These are phyloP conservation scores for Troilus luridus DNA, from an alignment of 2,888 invertebrate genomes.

Conservation along the genomic window DNA sequence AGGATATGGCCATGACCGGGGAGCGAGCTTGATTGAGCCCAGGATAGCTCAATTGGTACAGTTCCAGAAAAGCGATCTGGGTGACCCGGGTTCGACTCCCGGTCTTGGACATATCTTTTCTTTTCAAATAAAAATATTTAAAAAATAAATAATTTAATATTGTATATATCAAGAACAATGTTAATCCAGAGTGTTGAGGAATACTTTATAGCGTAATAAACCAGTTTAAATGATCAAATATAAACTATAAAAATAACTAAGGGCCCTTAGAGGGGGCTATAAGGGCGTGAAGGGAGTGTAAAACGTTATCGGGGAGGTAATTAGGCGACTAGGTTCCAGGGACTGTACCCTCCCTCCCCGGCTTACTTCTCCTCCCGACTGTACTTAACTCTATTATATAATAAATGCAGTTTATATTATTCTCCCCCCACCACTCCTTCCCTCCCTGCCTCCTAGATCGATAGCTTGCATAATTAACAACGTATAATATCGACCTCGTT, in stretches of 20 bases:
- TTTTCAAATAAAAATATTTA: no score
- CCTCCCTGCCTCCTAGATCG: slow-evolving; percentile 64
- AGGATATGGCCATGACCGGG: no score
- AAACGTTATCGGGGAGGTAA: slow-evolving; percentile 41
- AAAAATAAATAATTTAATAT: no score
- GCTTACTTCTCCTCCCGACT: slow-evolving; percentile 62
- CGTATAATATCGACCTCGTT: slow-evolving; percentile 65
- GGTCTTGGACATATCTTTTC: no score
- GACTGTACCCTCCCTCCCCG: slow-evolving; percentile 62
- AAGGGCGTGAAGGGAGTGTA: slow-evolving; percentile 18
- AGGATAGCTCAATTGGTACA: no score
- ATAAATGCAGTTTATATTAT: slow-evolving; percentile 67
- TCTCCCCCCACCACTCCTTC: slow-evolving; percentile 63
- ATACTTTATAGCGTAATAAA: background rate
- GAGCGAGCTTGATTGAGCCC: no score
- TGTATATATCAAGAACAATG: background rate
- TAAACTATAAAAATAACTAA: slow-evolving; percentile 41
- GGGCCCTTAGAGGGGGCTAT: background rate
- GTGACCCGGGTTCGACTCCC: no score
- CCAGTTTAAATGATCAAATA: slow-evolving; percentile 8
- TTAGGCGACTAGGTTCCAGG: slow-evolving; percentile 24
- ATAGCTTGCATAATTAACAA: slow-evolving; percentile 66
- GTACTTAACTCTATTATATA: slow-evolving; percentile 67
- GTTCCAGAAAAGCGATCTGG: no score
- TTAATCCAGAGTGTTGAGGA: background rate